Base-by-base conservation (phyloP, 2,888 invertebrate genomes). In the Heterodera filipjevi region DNA sequence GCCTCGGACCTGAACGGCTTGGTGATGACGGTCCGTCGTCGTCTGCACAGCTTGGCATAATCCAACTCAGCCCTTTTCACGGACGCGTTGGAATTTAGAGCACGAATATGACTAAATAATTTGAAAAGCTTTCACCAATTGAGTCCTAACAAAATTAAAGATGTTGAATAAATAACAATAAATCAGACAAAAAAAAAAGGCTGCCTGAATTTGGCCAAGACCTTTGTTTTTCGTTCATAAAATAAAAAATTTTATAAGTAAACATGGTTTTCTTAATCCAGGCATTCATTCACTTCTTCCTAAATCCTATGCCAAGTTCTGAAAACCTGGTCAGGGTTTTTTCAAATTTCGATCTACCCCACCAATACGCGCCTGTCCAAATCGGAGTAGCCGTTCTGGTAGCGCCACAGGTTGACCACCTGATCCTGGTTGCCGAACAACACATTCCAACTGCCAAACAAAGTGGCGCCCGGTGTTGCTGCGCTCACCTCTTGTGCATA, bases 401-500 rank as follows among this genome's bases (percentile, higher is more conserved):
- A 96, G 88, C 94, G 93, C 97, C 97, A 98, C 78, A 99, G 92
- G 90, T 99, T 97, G 81, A 99, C 91, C 39, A 91, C 95, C 91
- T 99, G 98, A 91, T 99, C 98, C 92, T 97, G 94, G 89, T 98
- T 97, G 53, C 99, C 99, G 64, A 95, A 95, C 77, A 84, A 77
- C 2, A 97, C 97, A 0, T 94, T 94, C 95, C 96, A 99, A 87
- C 97, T 97, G 77, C 95, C 98, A 39, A 96, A 93, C 85, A 98
- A 91, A 89, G 95, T 85, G n/a, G 83, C 81, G 22, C 85, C 84
- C 35, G 86, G 83, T 8, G 81, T 82, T 8, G 80, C 78, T 22
- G 46, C 66, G 19, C 39, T 64, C 22, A 76, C 78, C 66, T 84
- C 86, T 35, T 83, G 79, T 46, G 84, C 83, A 80, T 86, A 87